Conservation (phyloP, 2,888 invertebrate species). For the Drosophila nr. perissopoda region DNA sequence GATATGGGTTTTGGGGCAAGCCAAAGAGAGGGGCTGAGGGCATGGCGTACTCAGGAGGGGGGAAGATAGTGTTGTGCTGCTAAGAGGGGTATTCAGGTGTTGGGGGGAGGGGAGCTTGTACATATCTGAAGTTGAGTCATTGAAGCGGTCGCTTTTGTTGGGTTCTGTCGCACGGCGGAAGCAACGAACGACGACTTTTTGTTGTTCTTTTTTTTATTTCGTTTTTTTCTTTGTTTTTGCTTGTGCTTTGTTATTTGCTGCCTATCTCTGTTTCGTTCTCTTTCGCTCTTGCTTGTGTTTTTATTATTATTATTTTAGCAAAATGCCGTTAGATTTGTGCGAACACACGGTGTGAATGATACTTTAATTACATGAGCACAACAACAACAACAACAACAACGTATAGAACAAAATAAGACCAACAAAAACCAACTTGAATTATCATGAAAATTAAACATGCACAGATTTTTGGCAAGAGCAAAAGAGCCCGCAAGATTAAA, state of each 20-base stretch:
- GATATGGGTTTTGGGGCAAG: constrained; percentile 51
- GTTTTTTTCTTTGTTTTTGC: constrained; percentile 13
- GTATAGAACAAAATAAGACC: too few species aligned
- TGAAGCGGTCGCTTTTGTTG: constrained; percentile 56
- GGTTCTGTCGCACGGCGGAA: constrained; percentile 54
- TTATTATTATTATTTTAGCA: constrained; percentile 75
- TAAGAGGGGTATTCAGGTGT: neutral
- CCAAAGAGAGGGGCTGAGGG: constrained; percentile 13
- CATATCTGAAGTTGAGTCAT: constrained; percentile 67
- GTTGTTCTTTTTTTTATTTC: constrained; percentile 7
- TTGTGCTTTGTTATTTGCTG: constrained; percentile 33
- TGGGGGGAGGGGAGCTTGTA: too few species aligned
- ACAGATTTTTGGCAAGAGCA: constrained; percentile 29
- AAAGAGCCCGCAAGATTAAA: neutral
- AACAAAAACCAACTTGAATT: constrained; percentile 66
- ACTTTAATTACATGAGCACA: constrained; percentile 72
- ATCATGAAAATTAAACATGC: constrained; percentile 59
- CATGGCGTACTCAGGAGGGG: constrained; percentile 16
- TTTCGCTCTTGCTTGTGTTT: constrained; percentile 13
- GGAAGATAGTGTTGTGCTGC: neutral
- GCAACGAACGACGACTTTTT: constrained; percentile 54
- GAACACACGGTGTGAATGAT: constrained; percentile 79
- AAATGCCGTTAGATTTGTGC: constrained; percentile 77
- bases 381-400: constrained; percentile 35
- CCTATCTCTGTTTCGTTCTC: constrained; percentile 20